Conservation (phyloP, 2,113 vertebrate species). For the Ariopsis seemanni region DNA sequence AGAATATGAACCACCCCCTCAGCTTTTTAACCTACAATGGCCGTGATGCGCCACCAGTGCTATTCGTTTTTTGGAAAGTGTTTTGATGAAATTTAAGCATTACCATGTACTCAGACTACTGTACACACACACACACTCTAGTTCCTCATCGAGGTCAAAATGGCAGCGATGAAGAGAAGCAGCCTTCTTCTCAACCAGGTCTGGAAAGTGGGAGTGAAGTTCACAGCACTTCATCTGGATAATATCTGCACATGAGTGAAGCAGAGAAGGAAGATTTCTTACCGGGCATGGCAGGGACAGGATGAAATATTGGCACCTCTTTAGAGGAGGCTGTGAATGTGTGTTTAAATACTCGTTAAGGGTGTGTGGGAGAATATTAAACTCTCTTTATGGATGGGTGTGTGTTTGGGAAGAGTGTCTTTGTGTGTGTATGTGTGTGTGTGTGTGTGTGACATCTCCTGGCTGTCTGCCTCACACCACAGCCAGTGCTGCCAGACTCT, state of each 20-base stretch:
- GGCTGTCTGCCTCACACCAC: constrained; percentile 67
- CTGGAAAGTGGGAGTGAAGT: neutral
- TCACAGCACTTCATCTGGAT: constrained; percentile 6
- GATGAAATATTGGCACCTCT: constrained; percentile 17
- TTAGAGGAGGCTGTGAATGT: constrained; percentile 18
- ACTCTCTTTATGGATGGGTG: constrained; percentile 6
- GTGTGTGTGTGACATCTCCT: constrained; percentile 60
- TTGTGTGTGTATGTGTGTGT: constrained; percentile 24
- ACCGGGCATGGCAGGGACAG: neutral
- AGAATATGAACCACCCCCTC: no score
- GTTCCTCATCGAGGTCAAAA: constrained; percentile 4
- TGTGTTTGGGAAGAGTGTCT: constrained; percentile 22
- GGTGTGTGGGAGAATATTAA: constrained; percentile 30
- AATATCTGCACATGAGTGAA: constrained; percentile 9
- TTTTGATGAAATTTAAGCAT: neutral
- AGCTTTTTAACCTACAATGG: no score
- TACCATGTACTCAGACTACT: neutral
- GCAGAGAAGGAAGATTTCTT: neutral
- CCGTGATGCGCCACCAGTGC: no score
- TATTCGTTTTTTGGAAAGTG: neutral
- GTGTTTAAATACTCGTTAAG: constrained; percentile 24
- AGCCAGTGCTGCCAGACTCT: constrained; percentile 69
- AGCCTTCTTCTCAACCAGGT: neutral
- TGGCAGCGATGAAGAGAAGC: neutral
- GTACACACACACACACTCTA: neutral